Percentiles rank a stretch among this genome's conserved stretches.
Evolutionary conservation across 2,888 invertebrate species (phyloP).

Genomic region (Epinotia nisella): DNA sequence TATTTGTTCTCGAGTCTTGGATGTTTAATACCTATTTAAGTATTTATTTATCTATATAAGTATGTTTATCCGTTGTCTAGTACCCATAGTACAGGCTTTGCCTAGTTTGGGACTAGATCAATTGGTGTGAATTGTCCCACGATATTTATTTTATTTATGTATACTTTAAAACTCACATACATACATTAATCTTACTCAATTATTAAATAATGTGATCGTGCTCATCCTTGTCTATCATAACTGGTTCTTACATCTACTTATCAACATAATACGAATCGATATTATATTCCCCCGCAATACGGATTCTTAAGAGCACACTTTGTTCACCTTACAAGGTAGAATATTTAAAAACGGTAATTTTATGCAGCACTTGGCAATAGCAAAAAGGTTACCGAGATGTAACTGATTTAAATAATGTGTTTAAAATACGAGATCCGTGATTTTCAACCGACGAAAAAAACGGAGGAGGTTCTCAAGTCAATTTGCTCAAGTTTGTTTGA

Average conservation of each 20-base stretch:
- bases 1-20: too few species aligned
- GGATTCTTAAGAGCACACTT: background rate
- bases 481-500: too few species aligned
- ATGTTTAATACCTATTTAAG: too few species aligned
- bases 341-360: constrained; percentile 30
- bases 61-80: too few species aligned
- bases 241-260: background rate
- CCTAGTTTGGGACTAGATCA: too few species aligned
- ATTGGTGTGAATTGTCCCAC: too few species aligned
- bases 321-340: constrained; percentile 15
- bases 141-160: too few species aligned
- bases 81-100: too few species aligned
- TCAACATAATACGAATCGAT: background rate
- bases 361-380: constrained; percentile 29
- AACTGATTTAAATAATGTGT: constrained; percentile 30
- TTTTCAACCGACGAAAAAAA: too few species aligned
- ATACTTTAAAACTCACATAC: too few species aligned
- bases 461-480: too few species aligned
- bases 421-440: background rate
- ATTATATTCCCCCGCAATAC: background rate
- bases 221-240: background rate
- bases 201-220: constrained; percentile 14
- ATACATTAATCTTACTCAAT: constrained; percentile 13
- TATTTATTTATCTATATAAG: too few species aligned
- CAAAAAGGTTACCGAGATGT: constrained; percentile 19